Evolutionary conservation across 1,140 invertebrate genomes (phyloP).

Genomic region (Olivierus martensii): DNA sequence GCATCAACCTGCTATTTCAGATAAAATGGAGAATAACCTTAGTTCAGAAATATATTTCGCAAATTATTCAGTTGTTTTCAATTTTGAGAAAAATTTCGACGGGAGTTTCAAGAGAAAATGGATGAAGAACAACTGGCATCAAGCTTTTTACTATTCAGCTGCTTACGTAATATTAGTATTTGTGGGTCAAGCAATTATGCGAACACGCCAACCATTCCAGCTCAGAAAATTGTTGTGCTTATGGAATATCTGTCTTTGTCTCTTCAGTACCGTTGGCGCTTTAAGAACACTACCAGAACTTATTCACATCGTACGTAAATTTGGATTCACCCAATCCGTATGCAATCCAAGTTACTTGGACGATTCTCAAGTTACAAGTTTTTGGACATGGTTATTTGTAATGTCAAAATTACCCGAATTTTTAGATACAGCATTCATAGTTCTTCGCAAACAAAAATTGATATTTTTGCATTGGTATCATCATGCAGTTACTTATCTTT

Average conservation of each 20-base stretch:
- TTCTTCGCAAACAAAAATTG: slow-evolving; percentile 85
- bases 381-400: slow-evolving; percentile 94
- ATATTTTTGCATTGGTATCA: slow-evolving; percentile 93
- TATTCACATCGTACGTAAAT: slow-evolving; percentile 63
- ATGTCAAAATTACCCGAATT: slow-evolving; percentile 84
- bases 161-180: slow-evolving; percentile 91
- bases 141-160: slow-evolving; percentile 77
- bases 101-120: slow-evolving; percentile 71
- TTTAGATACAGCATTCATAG: slow-evolving; percentile 92
- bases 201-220: slow-evolving; percentile 71
- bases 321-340: slow-evolving; percentile 85
- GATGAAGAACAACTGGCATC: slow-evolving; percentile 93
- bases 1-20: too few species aligned
- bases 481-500: slow-evolving; percentile 59
- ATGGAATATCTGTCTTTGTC: slow-evolving; percentile 84
- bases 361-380: slow-evolving; percentile 72
- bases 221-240: slow-evolving; percentile 64
- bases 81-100: slow-evolving; percentile 86
- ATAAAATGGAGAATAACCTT: too few species aligned
- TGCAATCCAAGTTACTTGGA: slow-evolving; percentile 84
- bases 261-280: slow-evolving; percentile 90
- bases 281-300: slow-evolving; percentile 75
- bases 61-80: slow-evolving; percentile 88
- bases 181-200: slow-evolving; percentile 77
- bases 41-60: slow-evolving; percentile 30